These are phyloP conservation scores for Karalla daura DNA, from an alignment of 2,797 vertebrate genomes.

Conservation along the genomic window DNA sequence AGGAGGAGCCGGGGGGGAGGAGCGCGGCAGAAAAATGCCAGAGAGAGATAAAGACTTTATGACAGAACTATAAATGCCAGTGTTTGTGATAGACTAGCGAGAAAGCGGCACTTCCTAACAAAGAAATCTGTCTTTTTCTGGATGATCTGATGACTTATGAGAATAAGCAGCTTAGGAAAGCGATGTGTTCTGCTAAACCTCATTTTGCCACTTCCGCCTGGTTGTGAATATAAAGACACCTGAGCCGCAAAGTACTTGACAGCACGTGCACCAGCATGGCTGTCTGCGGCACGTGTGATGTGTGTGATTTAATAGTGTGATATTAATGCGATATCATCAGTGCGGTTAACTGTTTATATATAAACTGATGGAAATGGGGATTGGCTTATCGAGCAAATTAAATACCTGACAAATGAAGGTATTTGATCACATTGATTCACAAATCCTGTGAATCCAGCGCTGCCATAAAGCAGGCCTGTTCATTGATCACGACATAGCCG, in stretches of 20 bases:
- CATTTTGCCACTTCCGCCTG: constrained; percentile 48
- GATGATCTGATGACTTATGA: constrained; percentile 87
- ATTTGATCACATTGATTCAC: constrained; percentile 40
- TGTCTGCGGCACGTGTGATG: neutral
- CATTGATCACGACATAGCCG: constrained; percentile 40
- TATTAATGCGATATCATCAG: constrained; percentile 2
- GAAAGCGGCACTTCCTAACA: constrained; percentile 29
- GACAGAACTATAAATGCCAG: constrained; percentile 57
- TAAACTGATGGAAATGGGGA: constrained; percentile 1
- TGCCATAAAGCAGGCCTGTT: constrained; percentile 24
- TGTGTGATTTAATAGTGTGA: constrained; percentile 20
- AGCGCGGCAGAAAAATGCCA: constrained; percentile 28
- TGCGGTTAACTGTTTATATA: neutral
- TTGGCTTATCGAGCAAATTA: constrained; percentile 13
- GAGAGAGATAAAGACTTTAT: constrained; percentile 48
- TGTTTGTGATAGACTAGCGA: constrained; percentile 32
- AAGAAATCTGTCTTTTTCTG: constrained; percentile 43
- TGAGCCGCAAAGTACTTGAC: constrained; percentile 24
- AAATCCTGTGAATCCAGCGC: constrained; percentile 32
- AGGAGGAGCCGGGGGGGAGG: constrained; percentile 52
- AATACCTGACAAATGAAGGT: constrained; percentile 30
- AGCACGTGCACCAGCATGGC: neutral
- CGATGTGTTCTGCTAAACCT: constrained; percentile 32
- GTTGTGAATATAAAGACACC: constrained; percentile 16
- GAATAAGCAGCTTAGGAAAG: constrained; percentile 79